Percentiles rank a stretch among this genome's conserved stretches.
These are phyloP conservation scores for Halictus quadricinctus DNA, from an alignment of 2,888 invertebrate genomes.

Conservation along the genomic window DNA sequence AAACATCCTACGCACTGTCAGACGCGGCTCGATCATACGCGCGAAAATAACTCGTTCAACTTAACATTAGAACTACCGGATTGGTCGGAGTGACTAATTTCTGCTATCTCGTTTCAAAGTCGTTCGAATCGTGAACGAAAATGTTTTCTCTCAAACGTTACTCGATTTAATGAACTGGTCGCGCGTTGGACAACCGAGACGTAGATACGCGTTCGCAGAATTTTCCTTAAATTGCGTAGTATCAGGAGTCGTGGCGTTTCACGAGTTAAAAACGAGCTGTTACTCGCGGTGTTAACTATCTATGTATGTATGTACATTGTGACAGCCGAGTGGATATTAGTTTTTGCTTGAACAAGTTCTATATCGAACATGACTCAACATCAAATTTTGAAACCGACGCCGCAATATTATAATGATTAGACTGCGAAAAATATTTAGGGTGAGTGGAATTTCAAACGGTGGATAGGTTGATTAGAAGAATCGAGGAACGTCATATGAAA, in stretches of 20 bases:
- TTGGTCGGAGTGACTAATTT: not conserved
- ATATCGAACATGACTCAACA: not conserved
- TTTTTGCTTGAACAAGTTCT: not conserved
- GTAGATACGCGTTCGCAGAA: not conserved
- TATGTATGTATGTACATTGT: not conserved
- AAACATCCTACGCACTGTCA: conserved; percentile 44
- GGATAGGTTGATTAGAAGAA: no score
- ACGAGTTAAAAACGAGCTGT: not conserved
- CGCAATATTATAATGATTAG: not conserved
- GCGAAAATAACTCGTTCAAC: conserved; percentile 60
- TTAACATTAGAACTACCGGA: conserved; percentile 23
- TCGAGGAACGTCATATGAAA: no score
- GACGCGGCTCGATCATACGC: conserved; percentile 20
- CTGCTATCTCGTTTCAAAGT: not conserved
- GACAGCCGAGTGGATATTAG: not conserved
- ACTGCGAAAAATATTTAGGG: no score
- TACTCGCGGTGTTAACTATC: not conserved
- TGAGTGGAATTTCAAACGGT: no score
- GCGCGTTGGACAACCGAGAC: not conserved
- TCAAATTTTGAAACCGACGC: not conserved
- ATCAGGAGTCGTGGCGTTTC: not conserved
- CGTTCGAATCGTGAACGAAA: not conserved
- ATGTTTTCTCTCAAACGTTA: not conserved
- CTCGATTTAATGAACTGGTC: not conserved
- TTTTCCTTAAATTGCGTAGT: not conserved